Percentiles rank a stretch among this genome's conserved stretches.
phyloP scores from a whole-genome alignment of 2,797 vertebrate genomes.

The Rhinogobio ventralis region DNA sequence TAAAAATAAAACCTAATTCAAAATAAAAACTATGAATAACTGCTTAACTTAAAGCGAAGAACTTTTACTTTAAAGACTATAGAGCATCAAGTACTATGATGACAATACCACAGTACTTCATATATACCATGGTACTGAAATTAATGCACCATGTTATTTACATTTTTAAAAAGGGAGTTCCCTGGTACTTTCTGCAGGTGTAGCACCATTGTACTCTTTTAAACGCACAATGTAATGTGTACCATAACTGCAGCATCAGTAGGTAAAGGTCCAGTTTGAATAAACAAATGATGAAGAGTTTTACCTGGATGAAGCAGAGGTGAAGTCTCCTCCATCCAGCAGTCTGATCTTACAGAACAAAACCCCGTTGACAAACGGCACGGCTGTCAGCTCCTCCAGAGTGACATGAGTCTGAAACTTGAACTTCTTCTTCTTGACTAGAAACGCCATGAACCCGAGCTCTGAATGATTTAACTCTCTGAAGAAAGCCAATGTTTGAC shows the following conservation, averaged over 20 bases:
- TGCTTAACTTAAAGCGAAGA: not conserved
- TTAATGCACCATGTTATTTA: not conserved
- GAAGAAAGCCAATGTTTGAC: not conserved
- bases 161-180: not conserved
- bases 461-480: rapidly evolving
- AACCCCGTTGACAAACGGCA: slow-evolving; percentile 96
- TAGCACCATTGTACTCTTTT: not conserved
- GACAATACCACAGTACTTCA: not conserved
- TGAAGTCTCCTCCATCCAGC: slow-evolving; percentile 92
- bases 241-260: not conserved
- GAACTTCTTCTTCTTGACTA: slow-evolving; percentile 98
- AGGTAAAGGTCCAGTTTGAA: not conserved
- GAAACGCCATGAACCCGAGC: slow-evolving; percentile 85
- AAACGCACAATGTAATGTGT: not conserved
- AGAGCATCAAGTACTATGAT: not conserved
- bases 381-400: slow-evolving; percentile 93
- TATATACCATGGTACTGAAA: not conserved
- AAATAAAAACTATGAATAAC: not conserved
- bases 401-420: slow-evolving; percentile 95
- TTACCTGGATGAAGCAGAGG: slow-evolving; percentile 90
- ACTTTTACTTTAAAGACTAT: not conserved
- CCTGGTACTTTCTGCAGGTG: not conserved
- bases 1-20: not conserved
- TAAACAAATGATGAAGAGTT: not conserved
- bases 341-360: slow-evolving; percentile 96